Conservation (phyloP, 2,113 vertebrate species). For the Anser cygnoides region DNA sequence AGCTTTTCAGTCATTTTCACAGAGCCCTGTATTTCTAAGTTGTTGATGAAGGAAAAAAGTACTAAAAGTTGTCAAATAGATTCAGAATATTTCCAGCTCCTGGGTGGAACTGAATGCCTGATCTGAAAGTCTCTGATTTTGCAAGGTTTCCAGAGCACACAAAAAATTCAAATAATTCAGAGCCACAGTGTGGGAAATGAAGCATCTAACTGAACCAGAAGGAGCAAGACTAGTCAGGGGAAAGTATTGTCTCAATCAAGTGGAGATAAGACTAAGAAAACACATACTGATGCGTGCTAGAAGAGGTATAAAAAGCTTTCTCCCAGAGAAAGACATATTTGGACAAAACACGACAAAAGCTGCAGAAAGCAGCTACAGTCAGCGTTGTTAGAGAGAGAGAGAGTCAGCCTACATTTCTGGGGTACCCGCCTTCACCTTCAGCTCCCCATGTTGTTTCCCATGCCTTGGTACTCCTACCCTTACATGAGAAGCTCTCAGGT, state of each 20-base stretch:
- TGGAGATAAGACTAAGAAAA: neutral
- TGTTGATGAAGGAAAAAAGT: neutral
- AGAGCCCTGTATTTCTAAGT: neutral
- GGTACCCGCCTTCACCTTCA: neutral
- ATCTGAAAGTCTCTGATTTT: neutral
- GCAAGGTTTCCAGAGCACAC: neutral
- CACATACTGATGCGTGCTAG: neutral
- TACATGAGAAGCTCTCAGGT: neutral
- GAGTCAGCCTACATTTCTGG: rapidly evolving
- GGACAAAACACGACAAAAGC: neutral
- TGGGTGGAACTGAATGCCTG: neutral
- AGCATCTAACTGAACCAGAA: neutral
- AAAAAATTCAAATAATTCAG: neutral
- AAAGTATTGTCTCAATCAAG: neutral
- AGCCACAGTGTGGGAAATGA: neutral
- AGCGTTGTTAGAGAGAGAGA: rapidly evolving
- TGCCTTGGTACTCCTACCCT: neutral
- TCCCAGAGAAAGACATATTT: neutral
- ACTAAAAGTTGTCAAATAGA: neutral
- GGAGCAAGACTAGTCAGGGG: rapidly evolving
- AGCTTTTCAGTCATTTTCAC: neutral
- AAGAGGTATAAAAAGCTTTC: neutral
- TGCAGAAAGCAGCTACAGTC: neutral
- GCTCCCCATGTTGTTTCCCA: neutral
- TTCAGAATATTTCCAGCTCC: neutral